Evolutionary conservation across 2,888 invertebrate genomes (phyloP), one percentile per base, ranked within the genome.

Genomic region (Mylabris sibirica): DNA sequence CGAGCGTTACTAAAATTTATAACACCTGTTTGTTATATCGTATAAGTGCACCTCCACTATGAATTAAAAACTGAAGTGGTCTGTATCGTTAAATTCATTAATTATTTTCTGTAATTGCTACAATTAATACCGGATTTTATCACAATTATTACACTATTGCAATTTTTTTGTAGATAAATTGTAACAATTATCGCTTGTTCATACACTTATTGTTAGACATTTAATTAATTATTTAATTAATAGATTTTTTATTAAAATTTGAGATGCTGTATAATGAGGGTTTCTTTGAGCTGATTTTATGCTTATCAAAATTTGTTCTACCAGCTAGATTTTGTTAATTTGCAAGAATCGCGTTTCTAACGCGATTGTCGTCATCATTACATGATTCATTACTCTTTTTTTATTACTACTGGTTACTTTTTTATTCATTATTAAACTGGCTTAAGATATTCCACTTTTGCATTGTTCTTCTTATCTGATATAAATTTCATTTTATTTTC

Each of bases 1-100:
- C 53, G 53, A 53, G 20, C 22, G 22, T 24, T 53, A 53, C 53
- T 53, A 53, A 53, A 53, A 53, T 53, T 53, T 53, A 53, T 24
- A 24, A 53, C 53, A 53, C 53, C 53, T 49, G 49, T 49, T n/a
- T 20, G 49, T 49, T 49, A 20, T 49, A 12, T 53, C 22, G 53
- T 53, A 20, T 20, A 20, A n/a, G 22, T 53, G 53, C 22, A 24
- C 53, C 53, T 53, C 53, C 53, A 53, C 53, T 53, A 12, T 30
- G 30, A 30, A 6, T 53, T 53, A 4, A 24, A 53, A 53, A 53
- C 53, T 12, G 22, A 24, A 24, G 53, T 53, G 49, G 24, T 24
- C 53, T 12, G 22, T 24, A 53, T 24, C 22, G 53, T 24, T 4
- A 24, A 53, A 22, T 53, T 24, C 12, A 11, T 22, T 53, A 24